Evolutionary conservation across 2,888 invertebrate genomes (phyloP), one percentile per base, ranked within the genome.

Genomic region (Cephus pygmeus): DNA sequence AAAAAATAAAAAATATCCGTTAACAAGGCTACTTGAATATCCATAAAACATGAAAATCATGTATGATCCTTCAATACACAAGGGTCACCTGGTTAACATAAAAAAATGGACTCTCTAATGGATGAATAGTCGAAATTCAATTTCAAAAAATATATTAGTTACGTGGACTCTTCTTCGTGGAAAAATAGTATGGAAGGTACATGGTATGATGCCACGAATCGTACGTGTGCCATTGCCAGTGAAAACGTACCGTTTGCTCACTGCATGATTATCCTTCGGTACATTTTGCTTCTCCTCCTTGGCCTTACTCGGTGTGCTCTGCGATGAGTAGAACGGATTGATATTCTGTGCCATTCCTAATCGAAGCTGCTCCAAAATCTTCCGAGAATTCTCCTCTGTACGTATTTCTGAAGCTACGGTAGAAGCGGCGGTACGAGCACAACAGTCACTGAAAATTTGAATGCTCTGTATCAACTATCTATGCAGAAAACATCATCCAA

Each of bases 301-400:
- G 86, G 96, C 96, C 93, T 97, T 97, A 83, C 94, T 93, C 83
- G 94, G 94, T 90, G 95, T 94, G 81, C 95, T 94, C 87, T 95
- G 95, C 83, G 94, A 94, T 83, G 95, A 94, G 89, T 94, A 94
- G 90, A 95, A 95, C 84, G 97, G 97, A 92, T 97, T 97, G 86
- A 96, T 95, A 93, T 97, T 97, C 93, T 97, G 97, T 92, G 96
- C 97, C 97, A 97, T 97, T 92, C 76, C 77, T 75, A 34, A 75
- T 15, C 40, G 34, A 69, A 36, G 68, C 34, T 79, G 40, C 33
- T 34, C 1, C 30, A 34, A 36, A 77, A 75, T 75, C 69, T 73
- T 33, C 78, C 76, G 75, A 36, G 56, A 75, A 12, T 35, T 35
- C 30, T 34, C 56, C 36, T 30, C 30, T 75, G 79, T 71, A 83